Conservation (phyloP, 2,797 vertebrate genomes). For the Channa striata region DNA sequence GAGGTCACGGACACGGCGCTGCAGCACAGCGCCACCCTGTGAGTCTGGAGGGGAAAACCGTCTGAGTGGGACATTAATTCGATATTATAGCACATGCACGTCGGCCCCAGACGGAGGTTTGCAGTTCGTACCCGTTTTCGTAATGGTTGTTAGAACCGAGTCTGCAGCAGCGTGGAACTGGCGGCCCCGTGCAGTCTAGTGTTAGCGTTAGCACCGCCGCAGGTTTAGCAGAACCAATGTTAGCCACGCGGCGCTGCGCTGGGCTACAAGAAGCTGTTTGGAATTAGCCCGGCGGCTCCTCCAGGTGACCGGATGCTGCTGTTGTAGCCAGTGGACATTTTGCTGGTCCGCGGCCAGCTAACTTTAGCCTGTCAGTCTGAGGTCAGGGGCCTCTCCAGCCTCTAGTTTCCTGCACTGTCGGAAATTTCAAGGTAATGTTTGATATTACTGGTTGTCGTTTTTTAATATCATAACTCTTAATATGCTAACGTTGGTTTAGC, state of each 20-base stretch:
- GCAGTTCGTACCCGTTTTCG: too few relatives aligned
- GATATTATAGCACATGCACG: neutral
- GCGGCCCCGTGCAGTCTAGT: neutral
- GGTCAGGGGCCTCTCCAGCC: slow-evolving; percentile 31
- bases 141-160: neutral
- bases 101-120: neutral
- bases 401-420: slow-evolving; percentile 2
- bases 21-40: slow-evolving; percentile 73
- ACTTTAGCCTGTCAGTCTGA: slow-evolving; percentile 55
- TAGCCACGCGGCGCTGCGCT: neutral
- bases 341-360: slow-evolving; percentile 58
- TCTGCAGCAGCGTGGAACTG: neutral
- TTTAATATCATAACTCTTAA: neutral
- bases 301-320: slow-evolving; percentile 22
- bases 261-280: slow-evolving; percentile 4
- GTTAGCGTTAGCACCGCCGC: neutral
- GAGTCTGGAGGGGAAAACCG: slow-evolving; percentile 75
- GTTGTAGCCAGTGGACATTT: slow-evolving; percentile 32
- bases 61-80: slow-evolving; percentile 50
- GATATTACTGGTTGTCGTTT: neutral
- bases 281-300: neutral
- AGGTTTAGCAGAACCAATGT: slow-evolving; percentile 10
- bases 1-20: slow-evolving; percentile 42
- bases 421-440: slow-evolving; percentile 55
- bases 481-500: neutral